Evolutionary conservation across 2,888 invertebrate genomes (phyloP).

Genomic region (Orchestes rusci): DNA sequence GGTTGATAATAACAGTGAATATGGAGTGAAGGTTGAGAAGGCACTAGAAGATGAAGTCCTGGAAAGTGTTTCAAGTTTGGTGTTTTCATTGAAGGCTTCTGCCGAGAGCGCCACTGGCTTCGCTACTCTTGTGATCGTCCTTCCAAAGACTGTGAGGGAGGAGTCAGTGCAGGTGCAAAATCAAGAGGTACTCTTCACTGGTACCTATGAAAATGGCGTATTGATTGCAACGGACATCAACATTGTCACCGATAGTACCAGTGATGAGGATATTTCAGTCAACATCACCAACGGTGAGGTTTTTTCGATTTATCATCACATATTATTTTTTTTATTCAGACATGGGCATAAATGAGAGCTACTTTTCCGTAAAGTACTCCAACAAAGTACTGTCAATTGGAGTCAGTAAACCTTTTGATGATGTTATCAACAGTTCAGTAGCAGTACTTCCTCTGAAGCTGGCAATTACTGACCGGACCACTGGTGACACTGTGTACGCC

Average conservation of each 20-base stretch:
- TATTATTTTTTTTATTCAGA: conserved; percentile 11
- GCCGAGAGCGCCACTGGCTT: conserved; percentile 8
- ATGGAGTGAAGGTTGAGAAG: neutral
- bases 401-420: conserved; percentile 16
- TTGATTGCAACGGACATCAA: conserved; percentile 11
- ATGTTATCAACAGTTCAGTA: conserved; percentile 9
- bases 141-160: conserved; percentile 16
- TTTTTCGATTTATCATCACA: neutral
- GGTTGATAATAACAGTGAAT: conserved; percentile 2
- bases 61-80: conserved; percentile 12
- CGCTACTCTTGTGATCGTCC: conserved; percentile 18
- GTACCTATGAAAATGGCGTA: conserved; percentile 13
- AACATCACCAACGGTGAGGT: conserved; percentile 15
- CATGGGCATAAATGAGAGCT: conserved; percentile 14
- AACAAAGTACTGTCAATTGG: conserved; percentile 10
- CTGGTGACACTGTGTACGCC: conserved; percentile 13
- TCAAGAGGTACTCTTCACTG: conserved; percentile 16
- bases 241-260: conserved; percentile 17
- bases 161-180: conserved; percentile 13
- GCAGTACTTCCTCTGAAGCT: conserved; percentile 24
- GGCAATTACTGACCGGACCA: conserved; percentile 13
- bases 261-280: conserved; percentile 10
- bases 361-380: conserved; percentile 12
- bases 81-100: conserved; percentile 17
- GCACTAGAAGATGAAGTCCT: conserved; percentile 12